Evolutionary conservation across 1,140 invertebrate species (phyloP).

Genomic region (Drosophila malerkotliana): DNA sequence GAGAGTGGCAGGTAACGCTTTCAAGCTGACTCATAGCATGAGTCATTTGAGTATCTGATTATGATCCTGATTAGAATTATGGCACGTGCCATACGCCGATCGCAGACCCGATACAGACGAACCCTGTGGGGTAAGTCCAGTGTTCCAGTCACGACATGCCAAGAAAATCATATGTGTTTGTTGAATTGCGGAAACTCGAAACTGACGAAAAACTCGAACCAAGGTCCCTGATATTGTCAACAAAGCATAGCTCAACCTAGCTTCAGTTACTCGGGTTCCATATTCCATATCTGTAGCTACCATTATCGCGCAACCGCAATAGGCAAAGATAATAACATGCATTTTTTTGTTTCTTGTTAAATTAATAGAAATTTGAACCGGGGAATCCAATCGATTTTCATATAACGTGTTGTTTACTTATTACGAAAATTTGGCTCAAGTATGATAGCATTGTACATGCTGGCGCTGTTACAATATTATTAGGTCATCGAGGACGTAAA

Average conservation of each 20-base stretch:
- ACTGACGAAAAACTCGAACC: not conserved
- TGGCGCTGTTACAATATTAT: slow-evolving; percentile 14
- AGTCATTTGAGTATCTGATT: slow-evolving; percentile 41
- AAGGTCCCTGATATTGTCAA: slow-evolving; percentile 8
- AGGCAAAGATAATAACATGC: slow-evolving; percentile 30
- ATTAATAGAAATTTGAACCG: slow-evolving; percentile 14
- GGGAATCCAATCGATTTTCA: slow-evolving; percentile 15
- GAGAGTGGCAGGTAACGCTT: too few relatives aligned
- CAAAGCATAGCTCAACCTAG: not conserved
- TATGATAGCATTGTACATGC: not conserved
- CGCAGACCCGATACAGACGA: slow-evolving; percentile 16
- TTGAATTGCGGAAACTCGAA: not conserved
- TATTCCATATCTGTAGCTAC: slow-evolving; percentile 35
- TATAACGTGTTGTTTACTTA: too few relatives aligned
- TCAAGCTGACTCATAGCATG: slow-evolving; percentile 15
- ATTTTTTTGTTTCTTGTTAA: not conserved
- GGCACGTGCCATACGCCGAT: slow-evolving; percentile 34
- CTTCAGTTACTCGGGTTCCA: slow-evolving; percentile 14
- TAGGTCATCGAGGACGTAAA: slow-evolving; percentile 3
- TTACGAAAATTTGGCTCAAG: too few relatives aligned
- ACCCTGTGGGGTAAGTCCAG: slow-evolving; percentile 2
- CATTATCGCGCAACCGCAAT: slow-evolving; percentile 16
- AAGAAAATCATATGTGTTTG: not conserved
- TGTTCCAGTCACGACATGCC: not conserved
- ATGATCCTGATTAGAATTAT: slow-evolving; percentile 31